phyloP scores from a whole-genome alignment of 2,797 vertebrate genomes.

The Cossypha niveicapilla region DNA sequence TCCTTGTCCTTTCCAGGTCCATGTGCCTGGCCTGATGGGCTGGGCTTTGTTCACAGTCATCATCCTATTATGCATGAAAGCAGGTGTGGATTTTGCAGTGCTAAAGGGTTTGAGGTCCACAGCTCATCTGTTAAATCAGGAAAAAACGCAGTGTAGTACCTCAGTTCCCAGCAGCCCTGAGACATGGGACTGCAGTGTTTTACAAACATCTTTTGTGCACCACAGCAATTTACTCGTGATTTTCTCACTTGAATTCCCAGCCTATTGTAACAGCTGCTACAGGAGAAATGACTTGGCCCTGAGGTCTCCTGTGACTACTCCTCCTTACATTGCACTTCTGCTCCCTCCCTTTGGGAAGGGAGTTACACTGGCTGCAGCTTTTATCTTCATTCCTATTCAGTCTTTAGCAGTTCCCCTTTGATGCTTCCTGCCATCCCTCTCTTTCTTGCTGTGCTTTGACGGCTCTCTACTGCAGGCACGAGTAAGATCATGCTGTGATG shows the following conservation, averaged over 20 bases:
- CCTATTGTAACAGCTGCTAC: conserved; percentile 19
- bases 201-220: not conserved
- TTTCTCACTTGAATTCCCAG: conserved; percentile 34
- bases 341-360: conserved; percentile 30
- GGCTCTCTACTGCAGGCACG: conserved; percentile 38
- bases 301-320: conserved; percentile 29
- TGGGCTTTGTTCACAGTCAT: not conserved
- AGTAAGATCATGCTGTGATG: conserved; percentile 50
- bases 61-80: not conserved
- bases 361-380: conserved; percentile 44
- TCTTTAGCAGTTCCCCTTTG: conserved; percentile 37
- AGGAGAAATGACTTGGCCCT: not conserved
- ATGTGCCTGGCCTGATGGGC: not conserved
- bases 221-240: conserved; percentile 1
- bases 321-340: conserved; percentile 41
- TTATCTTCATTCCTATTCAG: conserved; percentile 57
- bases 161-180: not conserved
- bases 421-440: conserved; percentile 40
- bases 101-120: not conserved
- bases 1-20: not conserved
- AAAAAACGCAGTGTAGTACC: not conserved
- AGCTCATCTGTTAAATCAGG: not conserved
- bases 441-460: conserved; percentile 60
- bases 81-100: not conserved
- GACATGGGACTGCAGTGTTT: not conserved